Evolutionary conservation across 2,113 vertebrate genomes (phyloP), one percentile per base, ranked within the genome.

Genomic region (Lampris megalopsis): DNA sequence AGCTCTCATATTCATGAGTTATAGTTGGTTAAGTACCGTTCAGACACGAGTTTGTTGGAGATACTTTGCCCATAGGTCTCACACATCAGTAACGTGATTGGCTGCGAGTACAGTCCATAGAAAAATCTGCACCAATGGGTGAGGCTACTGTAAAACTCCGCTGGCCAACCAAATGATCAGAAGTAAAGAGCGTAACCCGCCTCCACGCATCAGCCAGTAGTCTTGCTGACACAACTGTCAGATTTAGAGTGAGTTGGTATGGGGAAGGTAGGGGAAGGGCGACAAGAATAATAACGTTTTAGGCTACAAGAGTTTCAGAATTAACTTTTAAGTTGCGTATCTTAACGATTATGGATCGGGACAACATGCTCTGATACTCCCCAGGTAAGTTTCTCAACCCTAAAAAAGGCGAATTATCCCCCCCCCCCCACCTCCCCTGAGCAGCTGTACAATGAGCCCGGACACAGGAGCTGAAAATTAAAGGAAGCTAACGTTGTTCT

Each of bases 221-320:
- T 83, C 59, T 79, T 59, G 70, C 63, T 11, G 84, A 64, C 77
- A 71, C 81, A 89, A 81, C 90, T 93, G 93, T 93, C 92, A 94
- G 24, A 24, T 81, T 92, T 81, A 86, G 70, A 75, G 61, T 62
- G 78, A 89, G 85, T 81, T 77, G 80, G 84, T 84, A 63, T 90
- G 86, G 82, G 79, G 80, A 84, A 67, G 77, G 73, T 56, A 10
- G 6, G 52, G 13, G 13, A 3, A 42, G 57, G n/a, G 47, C 82
- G 9, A 13, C 24, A 54, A 49, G 62, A 77, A 72, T 67, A 71
- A 58, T 49, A 69, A 68, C 9, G 2, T 10, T 73, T 75, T 76
- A 58, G 67, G 8, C 35, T 5, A 6, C n/a, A 85, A 43, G 87
- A 85, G 78, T 84, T 9, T 38, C 1, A 3, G 66, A 86, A 86